Percentiles rank a stretch among this genome's conserved stretches.
Evolutionary conservation across 2,888 invertebrate genomes (phyloP).

Genomic region (Melinopterus prodromus): DNA sequence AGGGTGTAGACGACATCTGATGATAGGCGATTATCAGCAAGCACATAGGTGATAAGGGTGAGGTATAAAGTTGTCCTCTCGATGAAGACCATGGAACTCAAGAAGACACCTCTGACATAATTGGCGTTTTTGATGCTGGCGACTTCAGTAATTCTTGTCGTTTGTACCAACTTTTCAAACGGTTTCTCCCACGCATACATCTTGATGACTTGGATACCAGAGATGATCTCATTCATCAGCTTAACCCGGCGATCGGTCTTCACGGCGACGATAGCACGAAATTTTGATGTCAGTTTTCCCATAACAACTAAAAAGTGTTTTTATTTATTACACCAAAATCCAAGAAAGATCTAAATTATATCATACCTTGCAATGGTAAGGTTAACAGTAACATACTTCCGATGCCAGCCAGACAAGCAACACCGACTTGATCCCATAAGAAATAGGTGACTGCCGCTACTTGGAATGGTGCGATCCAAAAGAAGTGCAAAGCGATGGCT

Average conservation of each 20-base stretch:
- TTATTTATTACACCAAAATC: conserved; percentile 6
- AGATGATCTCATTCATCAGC: conserved; percentile 75
- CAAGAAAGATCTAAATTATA: not conserved
- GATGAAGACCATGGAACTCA: conserved; percentile 80
- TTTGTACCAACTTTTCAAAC: conserved; percentile 60
- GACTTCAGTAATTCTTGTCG: conserved; percentile 44
- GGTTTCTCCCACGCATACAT: conserved; percentile 79
- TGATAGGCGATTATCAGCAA: conserved; percentile 69
- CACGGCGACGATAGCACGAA: conserved; percentile 58
- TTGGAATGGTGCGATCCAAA: conserved; percentile 83
- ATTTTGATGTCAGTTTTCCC: conserved; percentile 42
- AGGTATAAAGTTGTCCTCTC: conserved; percentile 82
- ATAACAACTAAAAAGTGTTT: conserved; percentile 47
- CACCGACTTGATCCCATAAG: conserved; percentile 64
- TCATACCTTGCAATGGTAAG: conserved; percentile 62
- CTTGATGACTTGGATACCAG: conserved; percentile 75
- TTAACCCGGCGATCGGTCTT: conserved; percentile 70
- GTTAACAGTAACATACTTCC: conserved; percentile 63
- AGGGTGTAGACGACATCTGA: conserved; percentile 58
- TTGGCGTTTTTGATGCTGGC: conserved; percentile 55
- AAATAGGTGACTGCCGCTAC: conserved; percentile 69
- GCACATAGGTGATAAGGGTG: conserved; percentile 77
- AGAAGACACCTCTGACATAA: conserved; percentile 72
- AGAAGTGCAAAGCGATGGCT: conserved; percentile 73
- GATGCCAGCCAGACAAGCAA: conserved; percentile 69